phyloP scores from a whole-genome alignment of 30 jellyfish, hydroid and myxozoan species.

The Chironex yamaguchii region DNA sequence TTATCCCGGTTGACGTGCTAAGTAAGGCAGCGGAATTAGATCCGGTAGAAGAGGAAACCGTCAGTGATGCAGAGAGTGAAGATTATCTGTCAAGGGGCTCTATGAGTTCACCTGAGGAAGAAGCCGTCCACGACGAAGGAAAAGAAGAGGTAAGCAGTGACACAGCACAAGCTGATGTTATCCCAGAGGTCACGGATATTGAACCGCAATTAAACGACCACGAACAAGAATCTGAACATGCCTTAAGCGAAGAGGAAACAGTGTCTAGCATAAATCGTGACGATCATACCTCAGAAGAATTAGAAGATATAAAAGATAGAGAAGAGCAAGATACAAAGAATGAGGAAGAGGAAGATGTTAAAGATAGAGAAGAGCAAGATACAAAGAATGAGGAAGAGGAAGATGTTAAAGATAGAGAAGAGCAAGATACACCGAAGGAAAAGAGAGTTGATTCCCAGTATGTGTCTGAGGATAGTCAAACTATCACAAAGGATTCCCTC shows the following conservation, averaged over 20 bases:
- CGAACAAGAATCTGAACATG: too few relatives aligned
- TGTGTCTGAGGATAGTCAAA: background rate
- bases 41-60: background rate
- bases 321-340: conserved; percentile 29
- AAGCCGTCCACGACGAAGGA: too few relatives aligned
- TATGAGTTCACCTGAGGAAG: background rate
- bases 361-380: background rate
- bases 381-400: background rate
- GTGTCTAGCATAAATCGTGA: conserved; percentile 35
- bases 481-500: background rate
- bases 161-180: too few relatives aligned
- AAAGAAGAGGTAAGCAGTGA: too few relatives aligned
- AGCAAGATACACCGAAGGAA: background rate
- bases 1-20: background rate
- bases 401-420: background rate
- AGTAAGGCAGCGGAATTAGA: background rate
- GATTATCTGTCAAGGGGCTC: background rate
- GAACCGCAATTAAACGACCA: too few relatives aligned
- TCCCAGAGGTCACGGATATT: too few relatives aligned
- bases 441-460: background rate
- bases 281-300: conserved; percentile 32
- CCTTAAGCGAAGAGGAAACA: too few relatives aligned
- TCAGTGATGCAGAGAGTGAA: background rate
- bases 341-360: conserved; percentile 29
- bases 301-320: conserved; percentile 43